Conservation (phyloP, 2,888 invertebrate genomes). For the Eueremaeus valkanovi region DNA sequence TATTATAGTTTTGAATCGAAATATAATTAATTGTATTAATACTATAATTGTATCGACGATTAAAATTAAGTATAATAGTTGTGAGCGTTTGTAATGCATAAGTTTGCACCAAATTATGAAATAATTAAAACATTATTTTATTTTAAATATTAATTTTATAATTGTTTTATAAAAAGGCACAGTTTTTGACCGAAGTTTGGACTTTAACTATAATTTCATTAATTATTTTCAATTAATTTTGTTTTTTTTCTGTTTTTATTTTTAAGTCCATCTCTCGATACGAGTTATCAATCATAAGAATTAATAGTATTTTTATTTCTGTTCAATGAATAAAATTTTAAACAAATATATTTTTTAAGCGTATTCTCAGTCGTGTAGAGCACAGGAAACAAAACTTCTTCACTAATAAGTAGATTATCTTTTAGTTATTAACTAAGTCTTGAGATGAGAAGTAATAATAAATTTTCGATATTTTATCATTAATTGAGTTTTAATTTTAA, state of each 20-base stretch:
- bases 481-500: too few species aligned
- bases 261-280: not conserved
- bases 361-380: too few species aligned
- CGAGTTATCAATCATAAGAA: not conserved
- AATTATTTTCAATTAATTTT: not conserved
- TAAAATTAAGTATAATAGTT: not conserved
- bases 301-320: constrained; percentile 21
- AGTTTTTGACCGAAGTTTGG: constrained; percentile 29
- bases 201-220: not conserved
- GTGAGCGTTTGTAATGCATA: constrained; percentile 35
- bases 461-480: not conserved
- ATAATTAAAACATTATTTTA: constrained; percentile 32
- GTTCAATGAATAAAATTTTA: too few species aligned
- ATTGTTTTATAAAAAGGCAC: constrained; percentile 32
- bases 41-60: constrained; percentile 1
- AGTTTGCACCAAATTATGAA: constrained; percentile 31
- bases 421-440: too few species aligned
- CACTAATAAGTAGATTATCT: too few species aligned
- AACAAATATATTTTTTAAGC: too few species aligned
- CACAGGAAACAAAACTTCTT: too few species aligned
- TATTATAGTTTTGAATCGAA: too few species aligned
- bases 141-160: constrained; percentile 1
- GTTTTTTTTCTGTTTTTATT: not conserved
- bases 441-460: not conserved
- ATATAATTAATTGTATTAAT: not conserved